Conservation (phyloP, 2,113 vertebrate species). For the Scolopax mira region DNA sequence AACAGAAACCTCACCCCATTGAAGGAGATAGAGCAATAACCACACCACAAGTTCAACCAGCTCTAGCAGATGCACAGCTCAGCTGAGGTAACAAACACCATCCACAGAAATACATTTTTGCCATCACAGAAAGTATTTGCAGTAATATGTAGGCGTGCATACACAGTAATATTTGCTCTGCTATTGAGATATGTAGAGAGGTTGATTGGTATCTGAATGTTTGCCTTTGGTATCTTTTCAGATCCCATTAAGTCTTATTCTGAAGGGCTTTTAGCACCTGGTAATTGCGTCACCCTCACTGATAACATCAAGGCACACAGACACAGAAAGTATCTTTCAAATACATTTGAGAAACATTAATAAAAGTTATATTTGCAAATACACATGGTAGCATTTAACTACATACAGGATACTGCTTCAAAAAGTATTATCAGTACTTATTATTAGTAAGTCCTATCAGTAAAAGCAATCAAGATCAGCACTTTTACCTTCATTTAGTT, state of each 20-base stretch:
- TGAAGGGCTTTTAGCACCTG: background rate
- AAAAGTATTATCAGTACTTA: too few species aligned
- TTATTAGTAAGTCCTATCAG: background rate
- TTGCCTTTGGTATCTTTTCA: background rate
- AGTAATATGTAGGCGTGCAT: rapidly evolving
- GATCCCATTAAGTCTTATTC: background rate
- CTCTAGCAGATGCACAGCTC: background rate
- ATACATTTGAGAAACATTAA: background rate
- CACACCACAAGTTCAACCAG: background rate
- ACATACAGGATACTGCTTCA: background rate
- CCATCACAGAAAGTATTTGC: background rate
- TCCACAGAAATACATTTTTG: background rate
- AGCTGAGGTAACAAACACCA: background rate
- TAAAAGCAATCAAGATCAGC: slow-evolving; percentile 25
- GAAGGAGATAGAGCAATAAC: background rate
- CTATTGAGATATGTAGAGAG: background rate
- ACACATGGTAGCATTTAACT: background rate
- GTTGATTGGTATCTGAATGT: background rate
- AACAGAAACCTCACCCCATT: background rate
- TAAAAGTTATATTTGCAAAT: background rate
- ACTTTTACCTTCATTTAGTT: slow-evolving; percentile 21
- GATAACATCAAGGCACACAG: background rate
- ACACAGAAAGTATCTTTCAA: background rate
- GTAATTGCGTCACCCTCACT: background rate
- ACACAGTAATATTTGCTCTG: background rate